Evolutionary conservation across 2,888 invertebrate genomes (phyloP).

Genomic region (Lydus trimaculatus): DNA sequence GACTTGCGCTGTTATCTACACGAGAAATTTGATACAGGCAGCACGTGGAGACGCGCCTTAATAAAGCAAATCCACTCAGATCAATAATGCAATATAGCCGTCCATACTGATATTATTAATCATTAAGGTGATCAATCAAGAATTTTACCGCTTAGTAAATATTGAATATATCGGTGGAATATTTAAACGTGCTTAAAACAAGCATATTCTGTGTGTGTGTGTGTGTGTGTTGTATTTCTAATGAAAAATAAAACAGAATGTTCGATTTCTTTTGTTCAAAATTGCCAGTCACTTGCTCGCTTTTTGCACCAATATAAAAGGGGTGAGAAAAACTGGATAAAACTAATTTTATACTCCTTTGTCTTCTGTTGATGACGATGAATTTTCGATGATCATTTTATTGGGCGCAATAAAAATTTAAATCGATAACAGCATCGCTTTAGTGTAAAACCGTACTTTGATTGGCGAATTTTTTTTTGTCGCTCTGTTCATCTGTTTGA

Average conservation of each 20-base stretch:
- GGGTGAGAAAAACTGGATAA: neutral
- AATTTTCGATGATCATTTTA: neutral
- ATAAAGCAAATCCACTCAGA: neutral
- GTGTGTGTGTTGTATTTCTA: too few relatives aligned
- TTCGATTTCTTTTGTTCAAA: neutral
- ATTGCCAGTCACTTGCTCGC: neutral
- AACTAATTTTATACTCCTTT: neutral
- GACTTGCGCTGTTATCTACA: too few relatives aligned
- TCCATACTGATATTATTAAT: neutral
- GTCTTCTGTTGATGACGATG: neutral
- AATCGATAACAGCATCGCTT: neutral
- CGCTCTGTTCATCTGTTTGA: neutral
- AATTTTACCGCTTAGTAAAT: neutral
- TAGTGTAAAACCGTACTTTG: neutral
- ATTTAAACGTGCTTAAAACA: neutral
- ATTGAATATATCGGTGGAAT: neutral
- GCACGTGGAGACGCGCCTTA: too few relatives aligned
- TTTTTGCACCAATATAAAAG: neutral
- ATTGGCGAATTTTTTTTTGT: neutral
- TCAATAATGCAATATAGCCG: neutral
- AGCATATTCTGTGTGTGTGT: neutral
- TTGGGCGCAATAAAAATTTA: neutral
- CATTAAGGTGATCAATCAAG: neutral
- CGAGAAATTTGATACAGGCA: too few relatives aligned
- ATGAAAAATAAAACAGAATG: neutral